These are phyloP conservation scores for Eulemur rubriventer DNA, from an alignment of 2,797 vertebrate genomes.

Conservation along the genomic window DNA sequence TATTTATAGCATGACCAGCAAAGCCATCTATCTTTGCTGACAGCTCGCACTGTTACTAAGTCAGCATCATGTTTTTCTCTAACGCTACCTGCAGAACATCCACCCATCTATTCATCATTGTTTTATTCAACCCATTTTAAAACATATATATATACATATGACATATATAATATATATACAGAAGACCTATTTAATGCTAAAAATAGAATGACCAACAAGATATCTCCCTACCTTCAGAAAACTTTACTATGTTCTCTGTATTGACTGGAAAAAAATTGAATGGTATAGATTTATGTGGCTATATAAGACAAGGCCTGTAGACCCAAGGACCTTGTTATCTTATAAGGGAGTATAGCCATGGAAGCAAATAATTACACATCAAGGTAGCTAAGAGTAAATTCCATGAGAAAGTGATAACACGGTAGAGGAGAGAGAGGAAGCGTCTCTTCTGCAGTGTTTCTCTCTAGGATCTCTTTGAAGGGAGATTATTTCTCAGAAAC, in stretches of 20 bases:
- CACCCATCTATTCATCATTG: constrained; percentile 5
- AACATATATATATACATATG: neutral
- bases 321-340: neutral
- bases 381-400: neutral
- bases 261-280: neutral
- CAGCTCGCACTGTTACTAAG: constrained; percentile 73
- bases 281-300: neutral
- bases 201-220: neutral
- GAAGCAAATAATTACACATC: neutral
- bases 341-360: neutral
- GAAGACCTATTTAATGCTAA: neutral
- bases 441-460: neutral
- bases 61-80: constrained; percentile 71
- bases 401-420: neutral
- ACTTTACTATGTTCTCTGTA: neutral
- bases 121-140: constrained; percentile 23
- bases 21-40: constrained; percentile 84
- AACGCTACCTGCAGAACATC: constrained; percentile 60
- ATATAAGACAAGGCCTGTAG: neutral
- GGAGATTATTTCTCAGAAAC: neutral
- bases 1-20: constrained; percentile 84
- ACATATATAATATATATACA: neutral
- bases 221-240: neutral
- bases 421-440: neutral
- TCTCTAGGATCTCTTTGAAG: neutral